phyloP scores from a whole-genome alignment of 2,888 invertebrate genomes.

The Drosophila paucipuncta region DNA sequence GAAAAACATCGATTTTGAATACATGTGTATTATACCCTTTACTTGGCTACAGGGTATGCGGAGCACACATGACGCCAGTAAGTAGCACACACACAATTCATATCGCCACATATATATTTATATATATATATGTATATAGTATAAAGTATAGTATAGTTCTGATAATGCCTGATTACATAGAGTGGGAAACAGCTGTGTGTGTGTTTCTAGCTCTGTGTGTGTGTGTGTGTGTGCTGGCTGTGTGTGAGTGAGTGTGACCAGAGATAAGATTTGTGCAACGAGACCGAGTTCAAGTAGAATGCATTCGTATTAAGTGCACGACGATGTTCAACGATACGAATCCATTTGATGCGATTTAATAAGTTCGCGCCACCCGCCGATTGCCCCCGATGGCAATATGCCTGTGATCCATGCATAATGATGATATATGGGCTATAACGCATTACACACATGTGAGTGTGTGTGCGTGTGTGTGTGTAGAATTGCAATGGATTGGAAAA shows the following conservation, averaged over 20 bases:
- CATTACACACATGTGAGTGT: constrained; percentile 14
- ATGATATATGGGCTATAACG: constrained; percentile 21
- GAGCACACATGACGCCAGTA: constrained; percentile 13
- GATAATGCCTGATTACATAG: constrained; percentile 72
- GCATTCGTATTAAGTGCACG: constrained; percentile 47
- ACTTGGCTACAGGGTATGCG: constrained; percentile 10
- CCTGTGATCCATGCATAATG: constrained; percentile 26
- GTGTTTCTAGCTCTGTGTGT: not conserved
- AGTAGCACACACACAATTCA: constrained; percentile 31
- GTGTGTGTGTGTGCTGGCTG: not conserved
- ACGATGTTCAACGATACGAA: constrained; percentile 28
- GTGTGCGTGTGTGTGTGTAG: too few species aligned
- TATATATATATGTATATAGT: constrained; percentile 5
- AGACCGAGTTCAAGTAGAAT: constrained; percentile 69
- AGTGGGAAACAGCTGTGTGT: constrained; percentile 42
- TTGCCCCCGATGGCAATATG: constrained; percentile 9
- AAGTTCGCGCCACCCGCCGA: constrained; percentile 19
- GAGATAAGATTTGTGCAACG: constrained; percentile 78
- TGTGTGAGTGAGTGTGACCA: constrained; percentile 31
- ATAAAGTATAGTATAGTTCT: constrained; percentile 33
- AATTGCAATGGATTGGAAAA: constrained; percentile 21
- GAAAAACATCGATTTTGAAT: not conserved
- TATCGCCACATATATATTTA: constrained; percentile 23
- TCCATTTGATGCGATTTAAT: constrained; percentile 34
- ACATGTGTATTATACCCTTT: not conserved